Evolutionary conservation across 2,113 vertebrate species (phyloP), one percentile per base, ranked within the genome.

Genomic region (Proterorhinus semilunaris): DNA sequence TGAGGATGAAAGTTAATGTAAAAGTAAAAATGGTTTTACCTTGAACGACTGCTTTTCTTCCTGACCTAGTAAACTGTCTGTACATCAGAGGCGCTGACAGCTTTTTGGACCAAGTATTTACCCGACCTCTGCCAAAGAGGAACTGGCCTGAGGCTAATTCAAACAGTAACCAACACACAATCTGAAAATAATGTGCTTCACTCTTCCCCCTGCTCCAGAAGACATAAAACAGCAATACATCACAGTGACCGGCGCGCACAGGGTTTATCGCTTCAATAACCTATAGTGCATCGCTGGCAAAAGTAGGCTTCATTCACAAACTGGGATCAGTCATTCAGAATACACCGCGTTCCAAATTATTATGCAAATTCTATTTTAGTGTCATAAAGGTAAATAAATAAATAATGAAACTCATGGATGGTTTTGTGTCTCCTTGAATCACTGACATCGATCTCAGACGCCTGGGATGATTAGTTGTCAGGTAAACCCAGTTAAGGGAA

Each of bases 71-170:
- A 46, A 16, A 48, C 15, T 12, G 16, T 63, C 62, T 47, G 48
- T 63, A 48, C 44, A 63, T 63, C 62, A 63, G 44, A 48, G 17
- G 16, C 44, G 21, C 45, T 1, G 62, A 63, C 62, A 63, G 62
- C 43, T 63, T 21, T 63, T 63, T 63, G 62, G 62, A 48, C 11
- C 16, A 17, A 48, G 62, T 12, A 10, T 13, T 21, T 10, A 13
- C n/a, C 5, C 21, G 16, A 16, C 0, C 16, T 17, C 46, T 16
- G 44, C 62, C 62, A 47, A 17, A 48, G n/a, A 63, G 45, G 17
- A 63, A 63, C 62, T 63, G 58, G 58, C 44, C 58, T 61, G 44
- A n/a, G 45, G 61, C 61, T 63, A 63, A 63, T 17, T 46, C 44
- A 63, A 63, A 63, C 44, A 63, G 42, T 44, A 17, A 63, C n/a